Evolutionary conservation across 1,140 invertebrate genomes (phyloP).

Genomic region (Octopus bimaculoides): DNA sequence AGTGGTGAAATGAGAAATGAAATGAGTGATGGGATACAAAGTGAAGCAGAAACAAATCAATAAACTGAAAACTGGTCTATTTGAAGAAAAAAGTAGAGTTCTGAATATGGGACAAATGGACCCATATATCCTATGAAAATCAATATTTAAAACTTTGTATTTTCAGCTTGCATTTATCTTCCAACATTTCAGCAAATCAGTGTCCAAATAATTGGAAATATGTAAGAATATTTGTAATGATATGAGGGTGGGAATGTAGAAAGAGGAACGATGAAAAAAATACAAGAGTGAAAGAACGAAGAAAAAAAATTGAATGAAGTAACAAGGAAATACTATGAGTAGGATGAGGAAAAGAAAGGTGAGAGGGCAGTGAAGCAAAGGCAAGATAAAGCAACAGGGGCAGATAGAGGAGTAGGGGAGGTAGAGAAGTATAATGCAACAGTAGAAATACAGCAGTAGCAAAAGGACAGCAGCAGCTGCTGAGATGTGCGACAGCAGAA

Average conservation of each 20-base stretch:
- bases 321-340: too few relatives aligned
- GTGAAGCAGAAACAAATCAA: too few relatives aligned
- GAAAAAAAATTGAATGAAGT: not conserved
- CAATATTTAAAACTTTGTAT: not conserved
- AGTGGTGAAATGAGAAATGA: too few relatives aligned
- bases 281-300: not conserved
- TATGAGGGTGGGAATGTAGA: conserved; percentile 3
- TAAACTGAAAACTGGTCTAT: too few relatives aligned
- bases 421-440: not conserved
- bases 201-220: not conserved
- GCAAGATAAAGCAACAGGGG: not conserved
- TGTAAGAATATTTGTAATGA: conserved; percentile 22
- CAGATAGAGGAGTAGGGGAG: not conserved
- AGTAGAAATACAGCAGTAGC: too few relatives aligned
- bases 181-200: too few relatives aligned
- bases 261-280: conserved; percentile 30
- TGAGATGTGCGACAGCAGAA: too few relatives aligned
- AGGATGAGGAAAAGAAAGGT: not conserved
- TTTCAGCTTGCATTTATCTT: not conserved
- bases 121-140: not conserved
- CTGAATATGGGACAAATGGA: too few relatives aligned
- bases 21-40: too few relatives aligned
- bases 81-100: too few relatives aligned
- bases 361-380: not conserved
- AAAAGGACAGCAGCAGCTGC: too few relatives aligned